phyloP scores from a whole-genome alignment of 2,797 vertebrate genomes.

The Atherinosoma microstoma region DNA sequence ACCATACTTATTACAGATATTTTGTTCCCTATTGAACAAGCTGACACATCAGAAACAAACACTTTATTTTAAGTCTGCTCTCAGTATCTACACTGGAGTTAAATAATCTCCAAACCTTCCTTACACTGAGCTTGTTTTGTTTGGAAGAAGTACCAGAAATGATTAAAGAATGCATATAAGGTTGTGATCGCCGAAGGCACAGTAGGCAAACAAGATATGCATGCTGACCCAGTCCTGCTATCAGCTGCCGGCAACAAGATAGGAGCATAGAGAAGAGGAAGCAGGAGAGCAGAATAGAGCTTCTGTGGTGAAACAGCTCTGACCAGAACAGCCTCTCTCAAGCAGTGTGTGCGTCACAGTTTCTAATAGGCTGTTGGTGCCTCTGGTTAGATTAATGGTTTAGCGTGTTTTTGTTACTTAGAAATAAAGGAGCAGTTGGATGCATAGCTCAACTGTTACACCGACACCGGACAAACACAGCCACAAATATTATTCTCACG shows the following conservation, averaged over 20 bases:
- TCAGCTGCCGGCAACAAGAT: background rate
- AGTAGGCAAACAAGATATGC: slow-evolving; percentile 9
- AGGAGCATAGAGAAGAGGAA: slow-evolving; percentile 55
- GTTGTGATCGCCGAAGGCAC: background rate
- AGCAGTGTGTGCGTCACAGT: slow-evolving; percentile 14
- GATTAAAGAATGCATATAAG: background rate
- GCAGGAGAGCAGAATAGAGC: slow-evolving; percentile 9
- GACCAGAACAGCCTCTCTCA: slow-evolving; percentile 39
- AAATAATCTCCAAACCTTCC: background rate
- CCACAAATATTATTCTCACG: background rate
- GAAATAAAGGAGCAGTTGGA: slow-evolving; percentile 31
- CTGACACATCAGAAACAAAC: slow-evolving; percentile 7
- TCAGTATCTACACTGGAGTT: background rate
- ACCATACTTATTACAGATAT: background rate
- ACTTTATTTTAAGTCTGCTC: background rate
- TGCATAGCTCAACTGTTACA: background rate
- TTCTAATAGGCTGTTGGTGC: background rate
- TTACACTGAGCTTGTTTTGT: background rate
- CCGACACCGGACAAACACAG: slow-evolving; percentile 5
- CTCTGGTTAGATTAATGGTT: slow-evolving; percentile 21
- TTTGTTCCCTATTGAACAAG: slow-evolving; percentile 1
- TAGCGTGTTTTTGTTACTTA: background rate
- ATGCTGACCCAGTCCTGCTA: background rate
- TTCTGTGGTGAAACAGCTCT: slow-evolving; percentile 42
- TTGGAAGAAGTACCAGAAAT: background rate